Conservation (phyloP, 2,113 vertebrate species). For the Myiozetetes cayanensis region DNA sequence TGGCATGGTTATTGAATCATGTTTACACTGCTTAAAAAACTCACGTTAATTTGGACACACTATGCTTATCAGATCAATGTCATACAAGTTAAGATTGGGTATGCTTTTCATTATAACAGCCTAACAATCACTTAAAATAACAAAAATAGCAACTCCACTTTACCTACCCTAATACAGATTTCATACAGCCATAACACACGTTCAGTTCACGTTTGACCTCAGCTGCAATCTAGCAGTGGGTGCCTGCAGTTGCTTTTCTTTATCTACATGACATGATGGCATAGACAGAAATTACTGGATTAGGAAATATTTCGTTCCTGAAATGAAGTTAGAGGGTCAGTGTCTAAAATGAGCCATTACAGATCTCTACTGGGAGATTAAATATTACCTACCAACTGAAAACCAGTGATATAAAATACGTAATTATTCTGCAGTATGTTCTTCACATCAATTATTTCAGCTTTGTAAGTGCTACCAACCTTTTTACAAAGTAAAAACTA, state of each 20-base stretch:
- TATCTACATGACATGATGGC: conserved; percentile 29
- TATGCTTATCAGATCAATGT: conserved; percentile 37
- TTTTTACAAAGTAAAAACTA: conserved; percentile 8
- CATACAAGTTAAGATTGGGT: conserved; percentile 43
- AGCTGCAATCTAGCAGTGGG: conserved; percentile 29
- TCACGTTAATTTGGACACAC: conserved; percentile 34
- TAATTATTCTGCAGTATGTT: conserved; percentile 36
- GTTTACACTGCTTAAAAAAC: conserved; percentile 42
- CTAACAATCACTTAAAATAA: conserved; percentile 55
- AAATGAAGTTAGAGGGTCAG: conserved; percentile 63
- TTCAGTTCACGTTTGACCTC: neutral
- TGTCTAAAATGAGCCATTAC: conserved; percentile 53
- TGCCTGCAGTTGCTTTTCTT: conserved; percentile 32
- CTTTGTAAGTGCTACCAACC: neutral
- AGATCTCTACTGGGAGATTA: conserved; percentile 54
- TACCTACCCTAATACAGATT: conserved; percentile 39
- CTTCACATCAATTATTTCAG: neutral
- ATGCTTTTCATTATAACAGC: neutral
- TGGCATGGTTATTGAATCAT: conserved; percentile 19
- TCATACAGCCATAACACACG: neutral
- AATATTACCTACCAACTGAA: conserved; percentile 48
- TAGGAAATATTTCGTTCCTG: conserved; percentile 58
- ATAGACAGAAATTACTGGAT: conserved; percentile 48
- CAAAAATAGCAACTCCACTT: conserved; percentile 61
- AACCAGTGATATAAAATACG: conserved; percentile 25